Evolutionary conservation across 2,113 vertebrate genomes (phyloP), one percentile per base, ranked within the genome.

Genomic region (Lepidothrix coronata): DNA sequence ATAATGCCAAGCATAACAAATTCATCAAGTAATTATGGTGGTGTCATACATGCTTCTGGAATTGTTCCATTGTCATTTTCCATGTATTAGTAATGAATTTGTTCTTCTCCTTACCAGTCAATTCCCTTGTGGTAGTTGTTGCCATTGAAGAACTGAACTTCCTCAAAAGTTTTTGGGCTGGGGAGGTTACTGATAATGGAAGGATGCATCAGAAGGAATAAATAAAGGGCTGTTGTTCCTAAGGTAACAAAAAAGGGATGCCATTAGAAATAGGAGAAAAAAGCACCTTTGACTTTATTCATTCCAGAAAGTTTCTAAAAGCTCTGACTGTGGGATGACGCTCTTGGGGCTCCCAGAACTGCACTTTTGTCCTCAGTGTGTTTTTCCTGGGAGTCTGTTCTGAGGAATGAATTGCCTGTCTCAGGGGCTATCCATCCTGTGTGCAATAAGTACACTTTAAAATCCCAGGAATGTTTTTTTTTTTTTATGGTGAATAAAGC

Each of bases 81-180:
- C 71, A 14, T 41, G 65, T 79, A 65, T 88, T 95, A 92, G 82
- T 86, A 97, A 93, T 41, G 33, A 71, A 73, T 85, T 91, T 85
- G 30, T 67, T 95, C 68, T 87, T 94, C 73, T 88, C 95, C 98
- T 98, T 98, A 99, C 99, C 99, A 99, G 98, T 99, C 99, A 82
- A 99, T 99, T 95, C 99, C 99, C 97, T 99, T 99, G 97, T 99
- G 99, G 97, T 99, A 99, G 98, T 99, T 99, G 98, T 99, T 99
- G 95, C 99, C 99, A 12, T 99, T 99, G 97, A 99, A 99, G 98
- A 99, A 99, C 91, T 99, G 99, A 94, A 99, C 98, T 98, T 99
- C 99, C 97, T 99, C 99, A 74, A 99, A 99, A 23, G 99, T 99
- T 98, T 98, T 99, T 85, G 98, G 98, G 75, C 98, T 99, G 70